A percentile compares a stretch with the other conserved stretches of the same genome.
These are phyloP conservation scores for Crambe crambe DNA, from an alignment of 37 sponge, comb jelly and placozoan species.

Conservation along the genomic window DNA sequence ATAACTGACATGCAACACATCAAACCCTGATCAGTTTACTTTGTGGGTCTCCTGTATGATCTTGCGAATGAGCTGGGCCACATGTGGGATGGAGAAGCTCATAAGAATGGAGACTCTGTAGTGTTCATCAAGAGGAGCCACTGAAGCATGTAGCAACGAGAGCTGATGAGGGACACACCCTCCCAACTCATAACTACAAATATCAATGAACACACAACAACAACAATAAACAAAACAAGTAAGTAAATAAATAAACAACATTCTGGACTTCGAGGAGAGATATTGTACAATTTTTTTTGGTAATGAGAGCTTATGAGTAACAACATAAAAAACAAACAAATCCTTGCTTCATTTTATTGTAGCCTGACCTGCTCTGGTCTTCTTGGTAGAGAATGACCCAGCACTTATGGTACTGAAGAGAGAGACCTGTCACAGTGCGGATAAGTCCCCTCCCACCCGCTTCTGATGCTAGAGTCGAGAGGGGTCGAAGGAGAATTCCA, in stretches of 20 bases:
- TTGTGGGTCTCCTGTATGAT: conserved; percentile 39
- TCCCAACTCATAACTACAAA: conserved; percentile 51
- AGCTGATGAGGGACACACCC: conserved; percentile 58
- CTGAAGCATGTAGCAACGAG: conserved; percentile 61
- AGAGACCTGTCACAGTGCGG: conserved; percentile 37
- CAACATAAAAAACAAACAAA: not conserved
- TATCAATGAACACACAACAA: not conserved
- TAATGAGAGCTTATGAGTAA: not conserved
- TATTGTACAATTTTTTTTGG: too few species aligned
- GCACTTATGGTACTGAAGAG: conserved; percentile 52
- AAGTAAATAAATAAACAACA: too few species aligned
- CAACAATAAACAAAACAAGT: too few species aligned
- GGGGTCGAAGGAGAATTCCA: conserved; percentile 58
- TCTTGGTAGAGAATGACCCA: conserved; percentile 64
- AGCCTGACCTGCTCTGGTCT: not conserved
- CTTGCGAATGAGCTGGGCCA: conserved; percentile 43
- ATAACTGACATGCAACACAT: not conserved
- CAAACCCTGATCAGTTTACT: not conserved
- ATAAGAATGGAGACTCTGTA: conserved; percentile 28
- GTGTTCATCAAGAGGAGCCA: conserved; percentile 35
- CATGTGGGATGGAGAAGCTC: conserved; percentile 19
- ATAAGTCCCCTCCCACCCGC: conserved; percentile 31
- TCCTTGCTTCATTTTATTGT: not conserved
- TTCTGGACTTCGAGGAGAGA: too few species aligned
- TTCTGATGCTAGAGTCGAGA: conserved; percentile 39